Evolutionary conservation across 2,888 invertebrate genomes (phyloP).

Genomic region (Bedellia somnulentella): DNA sequence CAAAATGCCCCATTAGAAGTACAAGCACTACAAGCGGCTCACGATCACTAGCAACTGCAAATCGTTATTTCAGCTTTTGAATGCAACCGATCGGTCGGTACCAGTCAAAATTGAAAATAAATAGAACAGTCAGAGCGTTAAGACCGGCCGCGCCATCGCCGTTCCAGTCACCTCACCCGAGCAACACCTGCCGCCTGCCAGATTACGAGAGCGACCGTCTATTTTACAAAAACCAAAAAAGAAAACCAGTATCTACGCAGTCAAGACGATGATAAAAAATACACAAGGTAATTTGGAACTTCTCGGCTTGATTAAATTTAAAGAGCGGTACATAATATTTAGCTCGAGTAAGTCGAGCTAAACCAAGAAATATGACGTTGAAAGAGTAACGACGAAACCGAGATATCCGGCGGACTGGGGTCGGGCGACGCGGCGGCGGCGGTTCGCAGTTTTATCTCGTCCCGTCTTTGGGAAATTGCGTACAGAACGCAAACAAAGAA

Average conservation of each 20-base stretch:
- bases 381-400: constrained; percentile 14
- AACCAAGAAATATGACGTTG: constrained; percentile 22
- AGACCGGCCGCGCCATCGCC: constrained; percentile 22
- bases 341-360: background rate
- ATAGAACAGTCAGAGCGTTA: constrained; percentile 16
- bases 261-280: no score
- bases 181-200: constrained; percentile 8
- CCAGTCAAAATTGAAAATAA: constrained; percentile 16
- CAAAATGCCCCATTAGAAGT: no score
- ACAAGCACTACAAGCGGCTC: no score
- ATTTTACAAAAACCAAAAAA: no score
- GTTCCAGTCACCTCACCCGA: constrained; percentile 18
- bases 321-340: no score
- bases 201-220: no score
- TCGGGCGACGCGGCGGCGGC: constrained; percentile 17
- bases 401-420: constrained; percentile 42
- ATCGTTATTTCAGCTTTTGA: no score
- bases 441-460: constrained; percentile 33
- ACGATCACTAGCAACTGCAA: no score
- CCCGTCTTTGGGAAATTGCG: constrained; percentile 43
- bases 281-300: no score
- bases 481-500: constrained; percentile 49
- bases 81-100: no score
- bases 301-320: no score
- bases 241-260: no score